Base-by-base conservation (phyloP, 2,888 invertebrate genomes). In the Aplocera efformata region DNA sequence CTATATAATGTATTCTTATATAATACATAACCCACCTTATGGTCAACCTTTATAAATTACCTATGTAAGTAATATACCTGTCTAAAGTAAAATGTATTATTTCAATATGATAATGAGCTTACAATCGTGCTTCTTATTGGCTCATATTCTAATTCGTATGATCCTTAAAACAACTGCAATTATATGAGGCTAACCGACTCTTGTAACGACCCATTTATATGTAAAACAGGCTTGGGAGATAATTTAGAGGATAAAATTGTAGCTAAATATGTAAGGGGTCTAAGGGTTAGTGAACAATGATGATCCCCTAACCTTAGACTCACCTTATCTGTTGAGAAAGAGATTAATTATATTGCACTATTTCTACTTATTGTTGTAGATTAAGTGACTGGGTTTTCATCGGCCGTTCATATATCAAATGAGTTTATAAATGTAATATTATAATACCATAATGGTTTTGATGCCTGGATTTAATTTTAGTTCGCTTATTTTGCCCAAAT, bases 201-300 rank as follows among this genome's bases (percentile, higher is more conserved):
- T 58, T 68, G 58, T 77, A 79, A 79, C 70, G 64, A 60, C 63
- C 75, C 72, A 82, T 83, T 82, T 80, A 63, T 77, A 83, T 83
- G 82, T 67, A 72, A 80, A 82, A 79, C 70, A 61, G 54, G 68
- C 63, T 60, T 61, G 62, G 50, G 63, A 69, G 73, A 78, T 77
- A 74, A 73, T 75, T 63, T 72, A 44, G 20, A 25, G 36, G 48
- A 51, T 59, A 47, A 48, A 39, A 47, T 42, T 46, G 26, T 43
- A 44, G 33, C 36, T 33, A 29, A 32, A 21, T 41, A 27, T 24
- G 21, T 32, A 21, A 38, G 26, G 29, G 39, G 25, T 4, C 21
- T 32, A 28, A 31, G 26, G 13, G 28, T 21, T 26, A 26, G 30
- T 28, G 20, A 42, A 40, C 36, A 38, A 42, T 32, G 34, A 30